phyloP scores from a whole-genome alignment of 2,113 vertebrate genomes.

The Zeus faber region DNA sequence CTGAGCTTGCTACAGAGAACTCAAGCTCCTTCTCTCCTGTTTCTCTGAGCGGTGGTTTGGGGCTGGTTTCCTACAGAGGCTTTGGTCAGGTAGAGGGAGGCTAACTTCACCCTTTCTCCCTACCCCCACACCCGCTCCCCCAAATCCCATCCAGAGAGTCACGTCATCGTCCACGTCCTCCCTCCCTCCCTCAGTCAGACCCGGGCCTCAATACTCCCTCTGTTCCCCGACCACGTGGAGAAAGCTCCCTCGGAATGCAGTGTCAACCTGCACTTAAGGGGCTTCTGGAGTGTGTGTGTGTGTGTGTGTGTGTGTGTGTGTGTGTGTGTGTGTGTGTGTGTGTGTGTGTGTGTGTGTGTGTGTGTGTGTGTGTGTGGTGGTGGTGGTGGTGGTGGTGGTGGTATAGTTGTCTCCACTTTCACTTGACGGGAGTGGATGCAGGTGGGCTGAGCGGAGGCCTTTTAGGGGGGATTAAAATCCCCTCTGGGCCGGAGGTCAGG shows the following conservation, averaged over 20 bases:
- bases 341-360: too few species aligned
- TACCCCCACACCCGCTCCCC: not conserved
- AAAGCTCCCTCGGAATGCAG: conserved; percentile 51
- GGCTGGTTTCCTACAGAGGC: too few species aligned
- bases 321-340: too few species aligned
- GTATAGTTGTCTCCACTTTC: conserved; percentile 54
- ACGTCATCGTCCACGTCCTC: conserved; percentile 25
- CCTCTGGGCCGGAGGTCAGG: conserved; percentile 4
- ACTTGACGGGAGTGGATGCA: conserved; percentile 45
- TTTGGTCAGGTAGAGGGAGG: too few species aligned
- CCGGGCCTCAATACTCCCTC: conserved; percentile 51
- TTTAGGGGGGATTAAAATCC: conserved; percentile 41
- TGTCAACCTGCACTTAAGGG: conserved; percentile 46
- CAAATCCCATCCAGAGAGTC: conserved; percentile 7
- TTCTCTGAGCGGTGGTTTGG: too few species aligned
- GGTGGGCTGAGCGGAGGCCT: conserved; percentile 41
- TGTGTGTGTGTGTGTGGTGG: too few species aligned
- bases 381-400: too few species aligned
- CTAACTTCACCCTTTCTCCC: not conserved
- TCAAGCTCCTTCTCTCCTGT: too few species aligned
- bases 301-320: too few species aligned
- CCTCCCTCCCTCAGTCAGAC: not conserved
- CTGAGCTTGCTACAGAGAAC: too few species aligned
- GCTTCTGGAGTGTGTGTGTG: conserved; percentile 39
- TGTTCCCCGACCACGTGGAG: conserved; percentile 52